Base-by-base conservation (phyloP, 2,797 vertebrate species). In the Dallia pectoralis region DNA sequence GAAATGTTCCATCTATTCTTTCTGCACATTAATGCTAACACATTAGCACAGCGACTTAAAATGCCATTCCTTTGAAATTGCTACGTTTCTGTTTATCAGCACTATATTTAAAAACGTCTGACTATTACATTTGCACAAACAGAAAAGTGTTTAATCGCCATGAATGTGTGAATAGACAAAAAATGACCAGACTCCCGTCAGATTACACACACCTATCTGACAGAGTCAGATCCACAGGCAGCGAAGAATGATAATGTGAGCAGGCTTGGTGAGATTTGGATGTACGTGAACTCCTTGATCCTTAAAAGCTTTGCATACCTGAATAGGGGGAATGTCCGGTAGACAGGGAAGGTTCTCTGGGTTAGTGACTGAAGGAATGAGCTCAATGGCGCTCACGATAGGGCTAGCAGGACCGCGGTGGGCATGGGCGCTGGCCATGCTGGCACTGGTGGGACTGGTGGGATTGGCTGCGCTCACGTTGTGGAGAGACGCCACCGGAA, bases 301-400 rank as follows among this genome's bases (percentile, higher is more conserved):
- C 65, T 3, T 16, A 27, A 15, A 19, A 48, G 68, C 30, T 32
- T 48, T 33, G 25, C 12, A 3, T 87, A 99, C 98, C 96, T 99
- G 98, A 87, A 99, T 99, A 74, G 96, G 97, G 0, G 97, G 97
- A 86, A 99, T 99, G 89, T 99, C 97, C 0, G 97, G 97, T 77
- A 99, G 85, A n/a, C 96, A 97, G 71, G 98, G 97, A 81, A 99
- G 93, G 87, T 99, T 99, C 89, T 99, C 98, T 0, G 98, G 98
- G 83, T 99, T 99, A 77, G 97, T 99, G 77, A 99, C 98, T 0
- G 98, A 98, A 56, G 97, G 97, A 82, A 99, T 99, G 84, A 99
- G 95, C 79, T 99, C 97, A 66, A 99, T 97, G 75, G 98, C 94
- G 76, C 95, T 90, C 74, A 99, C 91, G 44, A 96, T 94, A 0